Percentiles rank a stretch among this genome's conserved stretches.
phyloP scores from a whole-genome alignment of 2,797 vertebrate species.

The Chelon labrosus region DNA sequence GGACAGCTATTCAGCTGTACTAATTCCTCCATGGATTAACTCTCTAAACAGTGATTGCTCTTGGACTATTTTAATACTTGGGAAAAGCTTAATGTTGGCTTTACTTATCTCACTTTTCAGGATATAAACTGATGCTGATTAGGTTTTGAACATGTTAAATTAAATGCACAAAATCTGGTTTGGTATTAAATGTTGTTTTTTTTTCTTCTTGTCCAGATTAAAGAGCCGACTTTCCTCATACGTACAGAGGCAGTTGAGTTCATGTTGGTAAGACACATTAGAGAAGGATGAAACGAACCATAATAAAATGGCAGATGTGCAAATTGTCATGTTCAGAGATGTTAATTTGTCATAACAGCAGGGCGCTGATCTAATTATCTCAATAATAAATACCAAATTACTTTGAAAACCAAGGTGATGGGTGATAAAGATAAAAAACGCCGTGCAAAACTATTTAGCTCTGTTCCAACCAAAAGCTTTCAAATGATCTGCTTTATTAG shows the following conservation, averaged over 20 bases:
- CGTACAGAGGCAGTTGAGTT: constrained; percentile 12
- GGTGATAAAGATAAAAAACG: constrained; percentile 17
- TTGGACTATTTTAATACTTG: constrained; percentile 46
- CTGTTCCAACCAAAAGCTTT: not conserved
- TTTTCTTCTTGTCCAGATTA: constrained; percentile 4
- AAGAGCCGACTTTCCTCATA: constrained; percentile 5
- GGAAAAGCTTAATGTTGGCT: constrained; percentile 32
- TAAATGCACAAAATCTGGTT: constrained; percentile 33
- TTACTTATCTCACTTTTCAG: constrained; percentile 36
- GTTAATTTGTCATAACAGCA: constrained; percentile 50
- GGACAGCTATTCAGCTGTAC: constrained; percentile 28
- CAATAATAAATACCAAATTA: constrained; percentile 36
- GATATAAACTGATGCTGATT: constrained; percentile 41
- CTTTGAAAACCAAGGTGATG: constrained; percentile 35
- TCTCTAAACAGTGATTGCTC: constrained; percentile 38
- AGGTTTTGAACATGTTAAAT: constrained; percentile 43
- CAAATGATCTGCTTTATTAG: constrained; percentile 19
- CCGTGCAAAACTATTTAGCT: not conserved
- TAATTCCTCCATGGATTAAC: constrained; percentile 38
- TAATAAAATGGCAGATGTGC: constrained; percentile 18
- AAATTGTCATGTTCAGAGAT: constrained; percentile 43
- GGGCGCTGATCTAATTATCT: constrained; percentile 49
- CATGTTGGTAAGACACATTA: constrained; percentile 7
- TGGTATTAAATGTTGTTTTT: constrained; percentile 19
- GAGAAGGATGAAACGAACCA: constrained; percentile 35